Base-by-base conservation (phyloP, 2,797 vertebrate species). In the Manis crassicaudata region DNA sequence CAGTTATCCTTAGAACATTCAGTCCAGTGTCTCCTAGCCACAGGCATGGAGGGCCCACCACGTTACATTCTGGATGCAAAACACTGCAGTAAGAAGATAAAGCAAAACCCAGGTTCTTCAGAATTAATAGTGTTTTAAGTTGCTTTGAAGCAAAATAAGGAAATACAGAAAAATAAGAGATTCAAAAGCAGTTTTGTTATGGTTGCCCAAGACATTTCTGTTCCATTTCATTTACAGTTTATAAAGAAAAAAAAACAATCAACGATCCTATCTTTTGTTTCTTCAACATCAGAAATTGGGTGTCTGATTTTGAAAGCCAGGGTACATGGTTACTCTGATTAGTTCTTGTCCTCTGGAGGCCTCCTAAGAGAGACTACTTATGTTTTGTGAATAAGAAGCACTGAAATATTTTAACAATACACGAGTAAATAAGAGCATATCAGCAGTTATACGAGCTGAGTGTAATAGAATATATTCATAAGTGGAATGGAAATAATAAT, bases 1-100 rank as follows among this genome's bases (percentile, higher is more conserved):
- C 23, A 77, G 77, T 73, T 96, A 56, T 60, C 90, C 75, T 93
- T 60, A 81, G 90, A 96, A 95, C 79, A 92, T 79, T 62, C n/a
- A 35, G 29, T 93, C 37, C 73, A 65, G 25, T n/a, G 63, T 82
- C 56, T 88, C 85, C 68, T 54, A 85, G 80, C 89, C 95, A 93
- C 91, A 96, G 92, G 79, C 63, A 95, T 14, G 75, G 63, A 83
- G 32, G 46, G 2, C 43, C 16, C 56, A 81, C 25, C 86, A 70
- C 35, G 90, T 56, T 70, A 32, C 7, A 82, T 77, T 96, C 63
- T 67, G 60, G 62, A 83, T 23, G 35, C 82, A 95, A 88, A 90
- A 84, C 46, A 62, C 13, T 63, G n/a, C 17, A 85, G 62, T 37
- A 65, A 91, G 37, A 82, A 46, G 23, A 13, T 18, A 58, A 77